Evolutionary conservation across 2,113 vertebrate genomes (phyloP).

Genomic region (Pelvicachromis taeniatus): DNA sequence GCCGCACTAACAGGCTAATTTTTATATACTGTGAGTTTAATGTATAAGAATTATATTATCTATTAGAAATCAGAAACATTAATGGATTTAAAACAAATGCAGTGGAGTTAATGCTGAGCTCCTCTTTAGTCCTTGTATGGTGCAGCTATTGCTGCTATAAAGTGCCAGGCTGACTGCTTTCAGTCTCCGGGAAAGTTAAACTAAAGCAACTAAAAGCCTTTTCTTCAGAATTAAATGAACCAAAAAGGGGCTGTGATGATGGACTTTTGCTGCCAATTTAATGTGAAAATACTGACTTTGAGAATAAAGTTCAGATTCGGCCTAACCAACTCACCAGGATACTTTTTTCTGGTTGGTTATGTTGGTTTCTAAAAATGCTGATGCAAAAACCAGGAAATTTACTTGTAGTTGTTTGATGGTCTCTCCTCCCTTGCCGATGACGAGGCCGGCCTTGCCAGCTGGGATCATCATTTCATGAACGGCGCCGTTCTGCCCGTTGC

Average conservation of each 20-base stretch:
- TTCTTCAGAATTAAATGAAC: neutral
- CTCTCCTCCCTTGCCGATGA: slow-evolving; percentile 91
- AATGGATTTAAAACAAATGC: neutral
- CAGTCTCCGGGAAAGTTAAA: neutral
- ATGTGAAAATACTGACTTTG: neutral
- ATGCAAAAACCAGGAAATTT: accelerated
- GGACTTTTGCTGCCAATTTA: neutral
- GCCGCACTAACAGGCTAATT: neutral
- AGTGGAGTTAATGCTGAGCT: neutral
- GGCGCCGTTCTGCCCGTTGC: slow-evolving; percentile 82
- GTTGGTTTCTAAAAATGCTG: neutral
- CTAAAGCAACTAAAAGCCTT: neutral
- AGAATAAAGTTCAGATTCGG: neutral
- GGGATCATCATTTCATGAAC: slow-evolving; percentile 94
- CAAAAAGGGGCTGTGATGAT: too few relatives aligned
- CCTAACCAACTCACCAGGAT: neutral
- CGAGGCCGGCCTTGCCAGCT: slow-evolving; percentile 86
- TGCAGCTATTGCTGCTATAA: neutral
- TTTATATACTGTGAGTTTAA: neutral
- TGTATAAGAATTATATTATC: neutral
- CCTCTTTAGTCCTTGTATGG: neutral
- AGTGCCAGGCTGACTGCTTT: neutral
- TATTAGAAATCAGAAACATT: neutral
- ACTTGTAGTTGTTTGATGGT: slow-evolving; percentile 94
- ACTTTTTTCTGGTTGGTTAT: neutral